phyloP scores from a whole-genome alignment of 2,888 invertebrate species.

The Gari tellinella region DNA sequence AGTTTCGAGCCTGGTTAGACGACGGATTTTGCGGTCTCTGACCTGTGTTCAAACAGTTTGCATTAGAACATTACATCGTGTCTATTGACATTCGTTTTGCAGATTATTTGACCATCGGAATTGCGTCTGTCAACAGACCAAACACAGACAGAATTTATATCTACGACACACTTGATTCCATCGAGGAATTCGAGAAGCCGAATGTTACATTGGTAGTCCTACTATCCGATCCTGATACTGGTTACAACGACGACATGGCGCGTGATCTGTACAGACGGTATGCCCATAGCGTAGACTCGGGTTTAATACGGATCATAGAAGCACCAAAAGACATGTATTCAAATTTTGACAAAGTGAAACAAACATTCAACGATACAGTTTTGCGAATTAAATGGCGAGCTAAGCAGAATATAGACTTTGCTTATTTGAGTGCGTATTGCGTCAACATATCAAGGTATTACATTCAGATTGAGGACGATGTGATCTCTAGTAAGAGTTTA shows the following conservation, averaged over 20 bases:
- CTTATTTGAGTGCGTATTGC: conserved; percentile 81
- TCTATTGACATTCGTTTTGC: too few relatives aligned
- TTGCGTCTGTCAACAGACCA: conserved; percentile 83
- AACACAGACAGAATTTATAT: conserved; percentile 81
- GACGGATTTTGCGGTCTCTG: too few relatives aligned
- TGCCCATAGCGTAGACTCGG: conserved; percentile 72
- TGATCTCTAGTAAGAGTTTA: conserved; percentile 79
- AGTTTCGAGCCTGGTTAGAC: too few relatives aligned
- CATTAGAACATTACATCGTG: too few relatives aligned
- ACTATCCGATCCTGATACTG: conserved; percentile 81
- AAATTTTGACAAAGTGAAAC: conserved; percentile 64
- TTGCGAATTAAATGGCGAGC: conserved; percentile 83
- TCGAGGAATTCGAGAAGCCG: conserved; percentile 76
- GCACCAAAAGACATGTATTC: conserved; percentile 73
- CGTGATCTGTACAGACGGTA: conserved; percentile 52
- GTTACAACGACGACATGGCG: conserved; percentile 62
- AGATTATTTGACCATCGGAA: conserved; percentile 84
- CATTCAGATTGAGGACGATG: conserved; percentile 84
- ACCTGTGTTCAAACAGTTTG: too few relatives aligned
- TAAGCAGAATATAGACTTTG: conserved; percentile 84
- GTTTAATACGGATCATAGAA: conserved; percentile 82
- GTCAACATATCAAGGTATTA: conserved; percentile 79
- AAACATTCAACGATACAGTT: conserved; percentile 80
- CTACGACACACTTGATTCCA: conserved; percentile 81
- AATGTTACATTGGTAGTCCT: conserved; percentile 82